These are phyloP conservation scores for Meriones unguiculatus DNA, from an alignment of 2,113 vertebrate species.

Conservation along the genomic window DNA sequence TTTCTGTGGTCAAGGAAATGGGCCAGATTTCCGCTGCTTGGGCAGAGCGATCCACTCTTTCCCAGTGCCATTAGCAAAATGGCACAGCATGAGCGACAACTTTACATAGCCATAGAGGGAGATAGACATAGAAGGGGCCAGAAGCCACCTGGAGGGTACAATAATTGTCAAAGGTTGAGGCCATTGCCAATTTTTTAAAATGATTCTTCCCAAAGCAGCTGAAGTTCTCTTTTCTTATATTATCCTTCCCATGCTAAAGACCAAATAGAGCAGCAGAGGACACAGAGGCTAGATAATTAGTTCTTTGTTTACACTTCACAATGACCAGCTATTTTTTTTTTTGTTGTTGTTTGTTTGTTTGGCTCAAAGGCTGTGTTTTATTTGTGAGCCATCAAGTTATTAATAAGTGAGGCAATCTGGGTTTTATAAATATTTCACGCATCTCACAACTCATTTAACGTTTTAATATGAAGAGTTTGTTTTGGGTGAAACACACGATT, in stretches of 20 bases:
- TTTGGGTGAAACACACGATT: not conserved
- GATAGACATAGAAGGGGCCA: not conserved
- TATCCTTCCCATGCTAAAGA: not conserved
- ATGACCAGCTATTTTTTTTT: slow-evolving; percentile 34
- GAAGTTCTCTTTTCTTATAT: not conserved
- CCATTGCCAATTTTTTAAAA: too few relatives aligned
- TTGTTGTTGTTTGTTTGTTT: slow-evolving; percentile 60
- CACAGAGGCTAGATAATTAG: slow-evolving; percentile 30
- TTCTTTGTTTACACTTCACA: slow-evolving; percentile 58
- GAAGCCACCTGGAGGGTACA: not conserved
- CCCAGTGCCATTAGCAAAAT: not conserved
- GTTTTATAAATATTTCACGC: slow-evolving; percentile 47
- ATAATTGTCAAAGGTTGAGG: slow-evolving; percentile 25
- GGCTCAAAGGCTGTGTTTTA: slow-evolving; percentile 62
- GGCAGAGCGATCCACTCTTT: not conserved
- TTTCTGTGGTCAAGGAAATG: slow-evolving; percentile 56
- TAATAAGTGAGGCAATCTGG: slow-evolving; percentile 63
- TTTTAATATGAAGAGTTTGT: slow-evolving; percentile 1
- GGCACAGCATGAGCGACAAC: too few relatives aligned
- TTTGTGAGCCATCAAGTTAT: slow-evolving; percentile 63
- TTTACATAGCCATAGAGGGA: not conserved
- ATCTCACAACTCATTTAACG: slow-evolving; percentile 52
- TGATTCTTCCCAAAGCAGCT: slow-evolving; percentile 22
- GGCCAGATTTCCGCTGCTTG: slow-evolving; percentile 10
- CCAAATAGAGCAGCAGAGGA: slow-evolving; percentile 9